Evolutionary conservation across 2,888 invertebrate species (phyloP).

Genomic region (Micoletzkya japonica): DNA sequence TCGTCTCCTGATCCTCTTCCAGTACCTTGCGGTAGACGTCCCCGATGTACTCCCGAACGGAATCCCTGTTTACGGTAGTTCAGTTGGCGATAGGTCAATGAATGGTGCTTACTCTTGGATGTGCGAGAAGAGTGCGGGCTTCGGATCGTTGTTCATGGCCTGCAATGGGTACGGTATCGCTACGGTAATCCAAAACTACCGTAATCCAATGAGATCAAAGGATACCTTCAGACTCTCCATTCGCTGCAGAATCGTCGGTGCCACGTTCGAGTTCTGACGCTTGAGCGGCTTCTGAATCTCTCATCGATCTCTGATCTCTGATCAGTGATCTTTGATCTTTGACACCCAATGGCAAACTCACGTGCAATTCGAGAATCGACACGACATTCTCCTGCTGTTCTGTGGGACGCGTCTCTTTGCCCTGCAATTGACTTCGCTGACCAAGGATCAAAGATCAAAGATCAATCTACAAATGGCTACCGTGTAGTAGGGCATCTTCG

Average conservation of each 20-base stretch:
- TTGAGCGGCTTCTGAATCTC: constrained; percentile 6
- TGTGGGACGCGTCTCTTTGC: constrained; percentile 4
- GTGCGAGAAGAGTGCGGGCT: constrained; percentile 5
- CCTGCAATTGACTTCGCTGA: background rate
- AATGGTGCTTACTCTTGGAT: background rate
- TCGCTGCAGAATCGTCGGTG: no score
- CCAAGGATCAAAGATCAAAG: constrained; percentile 9
- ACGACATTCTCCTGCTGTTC: background rate
- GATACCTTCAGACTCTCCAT: no score
- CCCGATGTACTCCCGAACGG: constrained; percentile 22
- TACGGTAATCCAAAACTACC: no score
- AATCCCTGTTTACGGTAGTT: background rate
- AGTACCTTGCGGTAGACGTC: constrained; percentile 5
- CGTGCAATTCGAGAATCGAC: constrained; percentile 5
- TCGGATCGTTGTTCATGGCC: background rate
- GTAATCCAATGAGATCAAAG: no score
- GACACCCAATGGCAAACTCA: background rate
- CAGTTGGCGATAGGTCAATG: background rate
- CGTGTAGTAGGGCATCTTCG: constrained; percentile 13
- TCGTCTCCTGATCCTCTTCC: constrained; percentile 3
- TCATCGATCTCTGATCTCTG: constrained; percentile 7
- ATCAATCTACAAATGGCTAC: no score
- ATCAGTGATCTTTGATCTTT: background rate
- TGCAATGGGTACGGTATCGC: background rate
- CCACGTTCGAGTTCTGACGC: no score